Evolutionary conservation across 2,888 invertebrate genomes (phyloP).

Genomic region (Drosophila macrospina): DNA sequence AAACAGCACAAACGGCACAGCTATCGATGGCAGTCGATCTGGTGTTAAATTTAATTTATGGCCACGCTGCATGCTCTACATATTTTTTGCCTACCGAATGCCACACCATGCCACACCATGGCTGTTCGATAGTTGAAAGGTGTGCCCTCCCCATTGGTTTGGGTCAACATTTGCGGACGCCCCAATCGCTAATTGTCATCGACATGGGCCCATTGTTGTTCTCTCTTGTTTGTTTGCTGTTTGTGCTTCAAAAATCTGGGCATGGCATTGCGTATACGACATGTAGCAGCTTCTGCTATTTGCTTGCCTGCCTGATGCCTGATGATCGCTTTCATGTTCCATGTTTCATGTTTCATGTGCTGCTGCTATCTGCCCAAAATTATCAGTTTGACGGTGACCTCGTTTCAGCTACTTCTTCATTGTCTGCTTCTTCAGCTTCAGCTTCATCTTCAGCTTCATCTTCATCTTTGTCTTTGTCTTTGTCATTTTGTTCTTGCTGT

Average conservation of each 20-base stretch:
- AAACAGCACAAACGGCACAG: constrained; percentile 5
- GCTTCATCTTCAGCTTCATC: constrained; percentile 10
- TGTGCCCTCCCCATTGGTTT: constrained; percentile 43
- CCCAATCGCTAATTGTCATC: constrained; percentile 80
- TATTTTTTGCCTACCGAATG: constrained; percentile 61
- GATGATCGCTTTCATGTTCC: constrained; percentile 51
- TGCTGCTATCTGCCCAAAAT: constrained; percentile 76
- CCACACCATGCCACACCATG: constrained; percentile 23
- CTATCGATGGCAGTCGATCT: constrained; percentile 72
- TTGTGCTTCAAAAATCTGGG: constrained; percentile 49
- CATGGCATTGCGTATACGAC: constrained; percentile 45
- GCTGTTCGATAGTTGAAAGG: constrained; percentile 49
- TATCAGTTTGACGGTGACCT: constrained; percentile 70
- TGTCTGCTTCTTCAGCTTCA: constrained; percentile 39
- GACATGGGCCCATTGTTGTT: constrained; percentile 64
- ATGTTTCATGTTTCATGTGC: constrained; percentile 13
- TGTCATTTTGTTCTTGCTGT: neutral
- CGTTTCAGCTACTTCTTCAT: constrained; percentile 43
- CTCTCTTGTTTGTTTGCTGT: constrained; percentile 39
- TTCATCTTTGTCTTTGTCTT: too few relatives aligned
- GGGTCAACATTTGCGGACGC: constrained; percentile 47
- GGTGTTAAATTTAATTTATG: constrained; percentile 82
- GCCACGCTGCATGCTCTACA: constrained; percentile 80
- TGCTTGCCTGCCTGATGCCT: constrained; percentile 46
- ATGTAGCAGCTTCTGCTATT: constrained; percentile 21